Evolutionary conservation across 2,113 vertebrate genomes (phyloP).

Genomic region (Prunella himalayana): DNA sequence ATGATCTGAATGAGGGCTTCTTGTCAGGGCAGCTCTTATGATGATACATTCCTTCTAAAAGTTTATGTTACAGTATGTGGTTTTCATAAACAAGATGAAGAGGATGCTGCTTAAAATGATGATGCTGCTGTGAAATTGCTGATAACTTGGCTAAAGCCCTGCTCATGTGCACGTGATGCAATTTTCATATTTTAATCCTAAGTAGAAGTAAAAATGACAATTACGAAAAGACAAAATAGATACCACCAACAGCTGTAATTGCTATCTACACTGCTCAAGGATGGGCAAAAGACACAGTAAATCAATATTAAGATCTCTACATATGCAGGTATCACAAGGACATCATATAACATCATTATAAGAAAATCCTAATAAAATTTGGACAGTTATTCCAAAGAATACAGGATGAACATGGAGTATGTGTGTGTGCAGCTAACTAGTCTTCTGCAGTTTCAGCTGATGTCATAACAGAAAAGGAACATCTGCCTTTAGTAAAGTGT

Average conservation of each 20-base stretch:
- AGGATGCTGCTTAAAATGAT: slow-evolving; percentile 44
- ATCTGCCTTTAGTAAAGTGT: not conserved
- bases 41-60: slow-evolving; percentile 35
- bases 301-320: slow-evolving; percentile 79
- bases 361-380: slow-evolving; percentile 74
- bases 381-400: slow-evolving; percentile 68
- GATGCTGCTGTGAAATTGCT: slow-evolving; percentile 41
- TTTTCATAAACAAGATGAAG: slow-evolving; percentile 69
- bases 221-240: slow-evolving; percentile 81
- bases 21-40: slow-evolving; percentile 15
- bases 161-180: slow-evolving; percentile 54
- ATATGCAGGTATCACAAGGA: slow-evolving; percentile 69
- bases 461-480: not conserved
- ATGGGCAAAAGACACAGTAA: slow-evolving; percentile 72
- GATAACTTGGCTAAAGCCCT: slow-evolving; percentile 65
- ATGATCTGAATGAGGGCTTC: slow-evolving; percentile 3
- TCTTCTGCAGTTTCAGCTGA: slow-evolving; percentile 43
- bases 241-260: slow-evolving; percentile 78
- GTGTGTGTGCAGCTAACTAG: slow-evolving; percentile 35
- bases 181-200: slow-evolving; percentile 84
- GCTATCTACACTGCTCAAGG: slow-evolving; percentile 66
- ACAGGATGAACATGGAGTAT: not conserved
- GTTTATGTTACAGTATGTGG: slow-evolving; percentile 42
- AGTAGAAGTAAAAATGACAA: slow-evolving; percentile 78
- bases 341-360: slow-evolving; percentile 81